A percentile compares a stretch with the other conserved stretches of the same genome.
Conservation (phyloP, 2,113 vertebrate genomes). For the Poicephalus gulielmi region DNA sequence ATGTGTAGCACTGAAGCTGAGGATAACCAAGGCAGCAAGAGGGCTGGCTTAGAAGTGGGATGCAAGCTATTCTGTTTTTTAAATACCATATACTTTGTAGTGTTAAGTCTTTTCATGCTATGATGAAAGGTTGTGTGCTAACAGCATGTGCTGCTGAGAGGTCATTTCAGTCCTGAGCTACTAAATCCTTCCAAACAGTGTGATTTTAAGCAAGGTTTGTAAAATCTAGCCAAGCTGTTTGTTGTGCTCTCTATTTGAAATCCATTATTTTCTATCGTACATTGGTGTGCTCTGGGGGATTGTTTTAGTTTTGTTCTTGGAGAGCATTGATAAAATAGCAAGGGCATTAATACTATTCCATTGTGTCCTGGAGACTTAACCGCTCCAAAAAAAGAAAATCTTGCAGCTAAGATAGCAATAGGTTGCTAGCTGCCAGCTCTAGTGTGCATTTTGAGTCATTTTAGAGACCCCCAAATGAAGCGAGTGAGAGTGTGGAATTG, state of each 20-base stretch:
- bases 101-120: not conserved
- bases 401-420: not conserved
- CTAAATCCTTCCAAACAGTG: constrained; percentile 12
- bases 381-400: not conserved
- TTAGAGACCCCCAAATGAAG: constrained; percentile 15
- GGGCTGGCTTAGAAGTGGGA: not conserved
- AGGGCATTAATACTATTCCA: not conserved
- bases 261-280: not conserved
- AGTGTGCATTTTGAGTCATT: constrained; percentile 1
- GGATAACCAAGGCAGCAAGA: not conserved
- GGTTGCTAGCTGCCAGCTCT: not conserved
- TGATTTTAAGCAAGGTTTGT: constrained; percentile 4
- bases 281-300: not conserved
- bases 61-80: constrained; percentile 20
- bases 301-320: not conserved
- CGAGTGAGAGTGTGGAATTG: not conserved
- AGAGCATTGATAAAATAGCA: not conserved
- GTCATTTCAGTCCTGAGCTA: constrained; percentile 7
- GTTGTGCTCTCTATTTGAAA: not conserved
- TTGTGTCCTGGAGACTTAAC: not conserved
- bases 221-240: not conserved
- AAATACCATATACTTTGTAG: not conserved
- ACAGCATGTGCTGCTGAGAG: not conserved
- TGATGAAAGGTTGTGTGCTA: not conserved
- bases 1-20: constrained; percentile 20